Base-by-base conservation (phyloP, 1,140 invertebrate species). In the Cylas formicarius region DNA sequence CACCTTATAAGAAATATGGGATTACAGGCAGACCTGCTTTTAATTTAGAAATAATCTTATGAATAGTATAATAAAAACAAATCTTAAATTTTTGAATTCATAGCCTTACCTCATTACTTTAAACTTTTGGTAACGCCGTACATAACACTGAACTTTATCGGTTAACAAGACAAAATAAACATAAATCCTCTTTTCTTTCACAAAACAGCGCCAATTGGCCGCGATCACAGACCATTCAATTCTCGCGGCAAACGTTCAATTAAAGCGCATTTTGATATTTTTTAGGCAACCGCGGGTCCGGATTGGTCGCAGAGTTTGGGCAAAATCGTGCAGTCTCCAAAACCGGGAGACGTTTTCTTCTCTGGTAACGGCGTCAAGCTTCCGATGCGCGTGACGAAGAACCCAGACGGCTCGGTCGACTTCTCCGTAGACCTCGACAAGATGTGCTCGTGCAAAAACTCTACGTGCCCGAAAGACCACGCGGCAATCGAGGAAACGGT, bases 391-490 rank as follows among this genome's bases (percentile, higher is more conserved):
- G 40, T 60, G 20, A 13, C 23, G 6, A 44, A 48, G 29, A 29
- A 37, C 33, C 18, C 27, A 21, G 28, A 60, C 32, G 56, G 53
- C 3, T n/a, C 48, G 1, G 20, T 58, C 23, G 36, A 53, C 19
- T 26, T 60, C n/a, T 35, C 48, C 10, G 50, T 60, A 2, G 56
- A 60, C 24, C 29, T 50, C 10, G 47, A 55, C 6, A 53, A 52
- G 34, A 27, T 57, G 2, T 60, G 58, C 26, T 52, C 54, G 2
- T 60, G 57, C 26, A 44, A 55, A 21, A 53, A 60, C 24, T 45
- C 41, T 16, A 20, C 34, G 22, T 56, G 54, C 36, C 34, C 52
- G 8, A 48, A 48, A 40, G 50, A 51, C 20, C 43, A 51, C 17
- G 21, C 44, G 18, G 44, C 21, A 7, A 29, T 53, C 24, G 50